Evolutionary conservation across 92 coral and sea anemone genomes (phyloP).

Genomic region (Palythoa caribaeorum): DNA sequence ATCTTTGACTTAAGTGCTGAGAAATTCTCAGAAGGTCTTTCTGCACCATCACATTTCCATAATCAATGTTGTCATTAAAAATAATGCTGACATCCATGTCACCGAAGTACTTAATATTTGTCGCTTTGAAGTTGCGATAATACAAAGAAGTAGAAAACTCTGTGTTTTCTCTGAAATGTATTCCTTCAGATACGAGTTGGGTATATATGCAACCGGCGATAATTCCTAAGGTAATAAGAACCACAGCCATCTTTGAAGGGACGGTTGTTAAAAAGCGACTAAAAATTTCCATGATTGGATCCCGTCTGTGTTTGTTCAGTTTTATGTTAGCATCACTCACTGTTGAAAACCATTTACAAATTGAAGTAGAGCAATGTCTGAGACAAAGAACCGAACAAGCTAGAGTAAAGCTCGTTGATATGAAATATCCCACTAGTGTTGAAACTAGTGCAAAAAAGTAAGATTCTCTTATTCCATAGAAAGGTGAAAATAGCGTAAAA

Average conservation of each 20-base stretch:
- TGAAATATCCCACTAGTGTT: constrained; percentile 38
- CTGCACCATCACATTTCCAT: constrained; percentile 28
- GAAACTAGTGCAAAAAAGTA: constrained; percentile 48
- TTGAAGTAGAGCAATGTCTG: background rate
- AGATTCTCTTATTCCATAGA: constrained; percentile 53
- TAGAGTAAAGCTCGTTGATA: constrained; percentile 41
- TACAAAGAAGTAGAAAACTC: constrained; percentile 7
- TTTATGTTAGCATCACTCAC: background rate
- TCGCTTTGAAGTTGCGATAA: constrained; percentile 21
- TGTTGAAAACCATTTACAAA: background rate
- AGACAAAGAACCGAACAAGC: constrained; percentile 31
- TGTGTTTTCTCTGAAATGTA: constrained; percentile 8
- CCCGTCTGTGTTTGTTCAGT: background rate
- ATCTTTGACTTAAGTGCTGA: constrained; percentile 10
- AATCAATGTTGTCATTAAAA: constrained; percentile 31
- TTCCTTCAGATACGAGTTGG: constrained; percentile 6
- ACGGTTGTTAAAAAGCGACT: constrained; percentile 29
- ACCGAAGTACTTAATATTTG: constrained; percentile 28
- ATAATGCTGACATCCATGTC: constrained; percentile 53
- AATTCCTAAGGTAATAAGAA: constrained; percentile 32
- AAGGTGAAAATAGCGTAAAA: constrained; percentile 56
- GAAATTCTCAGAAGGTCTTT: constrained; percentile 23
- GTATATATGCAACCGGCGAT: constrained; percentile 49
- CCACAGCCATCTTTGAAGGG: constrained; percentile 44
- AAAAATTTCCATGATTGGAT: constrained; percentile 9